These are phyloP conservation scores for Isurus oxyrinchus DNA, from an alignment of 2,113 vertebrate species.

Conservation along the genomic window DNA sequence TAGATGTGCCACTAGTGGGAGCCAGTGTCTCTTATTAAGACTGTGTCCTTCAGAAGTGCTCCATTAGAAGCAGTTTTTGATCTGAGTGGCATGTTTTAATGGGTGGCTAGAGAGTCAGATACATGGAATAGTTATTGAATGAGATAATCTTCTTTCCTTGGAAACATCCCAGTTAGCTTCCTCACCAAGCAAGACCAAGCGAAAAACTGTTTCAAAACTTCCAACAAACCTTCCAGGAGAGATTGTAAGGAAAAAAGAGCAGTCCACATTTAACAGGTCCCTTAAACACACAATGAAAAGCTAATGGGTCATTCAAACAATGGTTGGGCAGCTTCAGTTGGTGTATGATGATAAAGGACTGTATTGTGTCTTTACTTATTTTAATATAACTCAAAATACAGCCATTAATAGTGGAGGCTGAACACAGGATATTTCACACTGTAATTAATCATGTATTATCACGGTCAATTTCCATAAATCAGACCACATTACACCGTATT, in stretches of 20 bases:
- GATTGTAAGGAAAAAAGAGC: neutral
- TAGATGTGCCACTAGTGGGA: conserved; percentile 57
- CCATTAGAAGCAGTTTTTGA: neutral
- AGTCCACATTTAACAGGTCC: neutral
- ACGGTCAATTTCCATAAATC: neutral
- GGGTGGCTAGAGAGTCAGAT: neutral
- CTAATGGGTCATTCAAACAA: neutral
- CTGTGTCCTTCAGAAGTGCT: neutral
- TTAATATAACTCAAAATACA: neutral
- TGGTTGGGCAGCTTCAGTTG: neutral
- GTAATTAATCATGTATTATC: neutral
- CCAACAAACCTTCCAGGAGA: neutral
- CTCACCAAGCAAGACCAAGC: neutral
- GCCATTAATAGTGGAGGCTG: neutral
- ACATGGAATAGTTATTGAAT: conserved; percentile 31
- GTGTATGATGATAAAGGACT: neutral
- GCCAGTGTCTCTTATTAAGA: conserved; percentile 49
- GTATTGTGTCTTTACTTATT: neutral
- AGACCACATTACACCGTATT: neutral
- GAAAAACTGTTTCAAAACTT: neutral
- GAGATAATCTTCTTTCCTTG: conserved; percentile 21
- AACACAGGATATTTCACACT: neutral
- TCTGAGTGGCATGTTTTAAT: neutral
- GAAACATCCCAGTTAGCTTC: conserved; percentile 25
- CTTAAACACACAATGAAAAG: neutral